These are phyloP conservation scores for Hypsibius dujardini DNA, from an alignment of 1,140 invertebrate species.

Conservation along the genomic window DNA sequence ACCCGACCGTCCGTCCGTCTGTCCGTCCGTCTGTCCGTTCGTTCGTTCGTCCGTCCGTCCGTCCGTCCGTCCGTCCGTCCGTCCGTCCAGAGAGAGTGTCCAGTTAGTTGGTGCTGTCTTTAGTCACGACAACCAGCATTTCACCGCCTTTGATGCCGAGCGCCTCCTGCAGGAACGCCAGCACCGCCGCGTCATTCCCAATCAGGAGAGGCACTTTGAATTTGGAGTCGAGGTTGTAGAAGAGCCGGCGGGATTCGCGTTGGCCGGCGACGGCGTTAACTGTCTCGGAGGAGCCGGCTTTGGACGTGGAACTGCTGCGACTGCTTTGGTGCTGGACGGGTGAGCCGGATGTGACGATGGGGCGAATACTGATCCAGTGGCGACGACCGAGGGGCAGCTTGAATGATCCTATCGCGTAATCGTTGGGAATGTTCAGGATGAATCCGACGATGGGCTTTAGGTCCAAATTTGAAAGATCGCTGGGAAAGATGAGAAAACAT, in stretches of 20 bases:
- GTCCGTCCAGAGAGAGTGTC: too few species aligned
- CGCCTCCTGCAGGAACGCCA: slow-evolving; percentile 57
- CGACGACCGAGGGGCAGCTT: slow-evolving; percentile 57
- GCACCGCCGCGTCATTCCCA: slow-evolving; percentile 54
- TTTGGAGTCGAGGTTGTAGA: slow-evolving; percentile 87
- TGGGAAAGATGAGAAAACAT: slow-evolving; percentile 34
- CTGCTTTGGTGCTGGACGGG: slow-evolving; percentile 47
- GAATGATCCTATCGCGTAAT: slow-evolving; percentile 12
- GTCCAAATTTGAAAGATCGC: slow-evolving; percentile 59
- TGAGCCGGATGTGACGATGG: slow-evolving; percentile 71
- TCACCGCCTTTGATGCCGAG: slow-evolving; percentile 63
- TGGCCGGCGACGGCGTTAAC: neutral
- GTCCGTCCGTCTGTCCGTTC: too few species aligned
- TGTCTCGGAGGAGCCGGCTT: neutral
- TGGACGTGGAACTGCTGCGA: slow-evolving; percentile 17
- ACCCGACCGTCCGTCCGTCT: too few species aligned
- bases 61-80: too few species aligned
- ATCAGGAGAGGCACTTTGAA: slow-evolving; percentile 60
- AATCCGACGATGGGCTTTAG: slow-evolving; percentile 65
- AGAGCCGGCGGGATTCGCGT: slow-evolving; percentile 35
- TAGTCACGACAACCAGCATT: slow-evolving; percentile 61
- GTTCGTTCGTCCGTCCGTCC: too few species aligned
- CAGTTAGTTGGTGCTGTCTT: slow-evolving; percentile 34
- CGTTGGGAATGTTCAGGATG: slow-evolving; percentile 66
- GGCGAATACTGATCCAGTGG: slow-evolving; percentile 65